Percentiles rank a stretch among this genome's conserved stretches.
Conservation (phyloP, 2,797 vertebrate species). For the Echeneis naucrates region DNA sequence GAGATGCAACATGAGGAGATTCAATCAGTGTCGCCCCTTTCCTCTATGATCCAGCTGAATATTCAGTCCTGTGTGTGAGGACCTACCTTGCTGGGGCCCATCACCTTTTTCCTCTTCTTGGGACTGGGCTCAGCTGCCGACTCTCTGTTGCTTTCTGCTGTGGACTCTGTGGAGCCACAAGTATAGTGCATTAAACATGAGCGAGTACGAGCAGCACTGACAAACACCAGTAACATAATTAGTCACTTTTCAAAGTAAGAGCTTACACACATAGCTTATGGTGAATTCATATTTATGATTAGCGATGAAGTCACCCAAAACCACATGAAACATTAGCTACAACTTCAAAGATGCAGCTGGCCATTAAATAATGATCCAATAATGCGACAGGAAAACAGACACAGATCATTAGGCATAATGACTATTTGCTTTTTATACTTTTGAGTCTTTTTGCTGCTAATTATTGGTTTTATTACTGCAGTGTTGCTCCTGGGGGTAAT, state of each 20-base stretch:
- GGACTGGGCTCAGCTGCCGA: constrained; percentile 61
- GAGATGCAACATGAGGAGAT: constrained; percentile 17
- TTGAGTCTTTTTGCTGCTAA: neutral
- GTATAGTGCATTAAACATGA: neutral
- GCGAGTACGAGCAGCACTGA: neutral
- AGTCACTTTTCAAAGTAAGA: neutral
- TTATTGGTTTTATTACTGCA: neutral
- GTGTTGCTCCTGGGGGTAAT: neutral
- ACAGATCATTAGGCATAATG: neutral
- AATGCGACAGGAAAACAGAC: neutral
- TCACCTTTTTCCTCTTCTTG: constrained; percentile 85
- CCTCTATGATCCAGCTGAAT: no score
- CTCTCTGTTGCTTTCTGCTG: constrained; percentile 36
- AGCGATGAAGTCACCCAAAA: neutral
- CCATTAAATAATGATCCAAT: neutral
- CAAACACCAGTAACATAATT: neutral
- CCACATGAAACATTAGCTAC: neutral
- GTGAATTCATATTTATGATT: neutral
- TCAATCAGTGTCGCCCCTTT: neutral
- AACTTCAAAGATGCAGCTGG: no score
- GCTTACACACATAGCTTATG: neutral
- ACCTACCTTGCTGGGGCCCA: constrained; percentile 87
- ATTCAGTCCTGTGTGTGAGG: neutral
- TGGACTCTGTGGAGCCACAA: constrained; percentile 48
- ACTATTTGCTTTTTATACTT: neutral